A percentile compares a stretch with the other conserved stretches of the same genome.
These are phyloP conservation scores for Drosophila mayaguana DNA, from an alignment of 2,888 invertebrate species.

Conservation along the genomic window DNA sequence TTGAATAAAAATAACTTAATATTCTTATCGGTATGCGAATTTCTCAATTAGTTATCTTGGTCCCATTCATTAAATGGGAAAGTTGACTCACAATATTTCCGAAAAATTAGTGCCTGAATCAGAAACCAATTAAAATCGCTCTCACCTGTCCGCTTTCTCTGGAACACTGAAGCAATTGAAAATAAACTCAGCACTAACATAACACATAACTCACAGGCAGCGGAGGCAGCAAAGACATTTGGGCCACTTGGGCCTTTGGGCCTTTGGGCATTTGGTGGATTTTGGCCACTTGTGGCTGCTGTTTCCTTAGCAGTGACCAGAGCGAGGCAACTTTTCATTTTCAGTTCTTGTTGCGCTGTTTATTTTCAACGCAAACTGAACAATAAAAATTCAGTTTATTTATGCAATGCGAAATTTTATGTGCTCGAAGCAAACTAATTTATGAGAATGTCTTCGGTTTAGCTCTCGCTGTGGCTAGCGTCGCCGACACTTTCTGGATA, in stretches of 20 bases:
- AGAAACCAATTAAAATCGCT: conserved; percentile 17
- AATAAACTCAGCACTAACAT: conserved; percentile 21
- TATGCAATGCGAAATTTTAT: conserved; percentile 65
- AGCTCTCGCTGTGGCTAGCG: conserved; percentile 30
- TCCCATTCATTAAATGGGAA: background rate
- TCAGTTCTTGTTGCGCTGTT: conserved; percentile 29
- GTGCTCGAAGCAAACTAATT: conserved; percentile 54
- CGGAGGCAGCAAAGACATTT: conserved; percentile 8
- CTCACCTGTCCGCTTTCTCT: conserved; percentile 14
- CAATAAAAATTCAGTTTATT: conserved; percentile 70
- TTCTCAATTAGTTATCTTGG: background rate
- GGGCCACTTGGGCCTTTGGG: conserved; percentile 7
- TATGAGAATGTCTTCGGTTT: conserved; percentile 56
- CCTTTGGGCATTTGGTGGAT: conserved; percentile 1
- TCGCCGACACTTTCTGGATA: conserved; percentile 56
- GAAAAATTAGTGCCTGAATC: background rate
- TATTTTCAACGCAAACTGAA: conserved; percentile 59
- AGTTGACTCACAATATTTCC: conserved; percentile 20
- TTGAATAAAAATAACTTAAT: background rate
- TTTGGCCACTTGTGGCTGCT: conserved; percentile 62
- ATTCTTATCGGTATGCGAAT: background rate
- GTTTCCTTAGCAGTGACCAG: conserved; percentile 36
- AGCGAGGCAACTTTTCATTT: conserved; percentile 48
- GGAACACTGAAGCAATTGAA: conserved; percentile 32
- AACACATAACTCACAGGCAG: conserved; percentile 1